Conservation (phyloP, 1,140 invertebrate genomes). For the Calycopis cecrops region DNA sequence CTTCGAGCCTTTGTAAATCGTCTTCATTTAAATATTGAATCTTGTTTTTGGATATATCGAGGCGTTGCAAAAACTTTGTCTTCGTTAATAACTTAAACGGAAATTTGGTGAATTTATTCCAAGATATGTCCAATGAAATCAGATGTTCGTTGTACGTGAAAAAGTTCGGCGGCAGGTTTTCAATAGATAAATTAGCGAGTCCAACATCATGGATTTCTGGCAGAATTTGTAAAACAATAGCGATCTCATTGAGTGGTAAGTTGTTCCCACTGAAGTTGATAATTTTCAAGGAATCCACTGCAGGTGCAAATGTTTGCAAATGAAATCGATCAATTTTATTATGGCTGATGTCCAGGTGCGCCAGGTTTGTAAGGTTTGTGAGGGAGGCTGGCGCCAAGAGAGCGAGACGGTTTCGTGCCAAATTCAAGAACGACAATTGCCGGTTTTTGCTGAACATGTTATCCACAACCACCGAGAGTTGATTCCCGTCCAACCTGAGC, state of each 20-base stretch:
- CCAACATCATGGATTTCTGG: constrained; percentile 75
- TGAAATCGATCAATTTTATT: constrained; percentile 83
- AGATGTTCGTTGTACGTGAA: constrained; percentile 64
- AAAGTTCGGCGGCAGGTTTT: constrained; percentile 72
- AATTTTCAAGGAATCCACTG: constrained; percentile 77
- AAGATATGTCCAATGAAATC: constrained; percentile 71
- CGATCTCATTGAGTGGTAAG: constrained; percentile 62
- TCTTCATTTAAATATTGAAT: constrained; percentile 77
- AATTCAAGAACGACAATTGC: constrained; percentile 73
- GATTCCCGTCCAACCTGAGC: constrained; percentile 85
- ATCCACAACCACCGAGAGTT: constrained; percentile 83
- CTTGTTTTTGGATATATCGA: constrained; percentile 80
- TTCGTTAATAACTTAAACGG: constrained; percentile 74
- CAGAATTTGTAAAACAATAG: constrained; percentile 74
- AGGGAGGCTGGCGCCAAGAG: constrained; percentile 83
- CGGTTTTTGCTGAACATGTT: constrained; percentile 82
- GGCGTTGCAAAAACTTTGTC: constrained; percentile 73
- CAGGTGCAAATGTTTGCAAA: constrained; percentile 75
- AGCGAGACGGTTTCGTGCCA: constrained; percentile 83
- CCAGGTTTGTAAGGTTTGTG: constrained; percentile 79
- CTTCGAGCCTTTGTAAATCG: constrained; percentile 74
- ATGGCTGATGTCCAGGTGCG: constrained; percentile 82
- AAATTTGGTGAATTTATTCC: constrained; percentile 76
- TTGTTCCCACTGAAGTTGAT: constrained; percentile 83
- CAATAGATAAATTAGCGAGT: constrained; percentile 75